Evolutionary conservation across 1,140 invertebrate species (phyloP), one percentile per base, ranked within the genome.

Genomic region (Aphis craccivora): DNA sequence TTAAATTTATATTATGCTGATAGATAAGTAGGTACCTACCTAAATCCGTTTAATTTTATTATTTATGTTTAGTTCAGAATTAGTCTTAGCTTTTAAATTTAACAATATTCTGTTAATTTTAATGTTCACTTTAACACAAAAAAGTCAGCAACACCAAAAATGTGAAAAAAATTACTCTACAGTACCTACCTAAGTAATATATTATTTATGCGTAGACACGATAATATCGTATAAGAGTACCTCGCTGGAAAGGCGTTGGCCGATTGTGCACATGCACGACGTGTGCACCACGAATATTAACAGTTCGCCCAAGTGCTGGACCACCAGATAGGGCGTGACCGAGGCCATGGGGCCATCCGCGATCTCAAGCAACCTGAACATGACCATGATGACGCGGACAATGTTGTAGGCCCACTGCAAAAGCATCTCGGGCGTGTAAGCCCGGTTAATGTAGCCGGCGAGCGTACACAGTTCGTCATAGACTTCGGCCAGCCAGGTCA

Each of bases 351-450:
- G 45, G 1, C 76, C 35, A 22, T 51, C 23, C 67, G 6, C 40
- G 9, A 48, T 25, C 45, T 83, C 91, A 30, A 37, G 8, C 67
- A 83, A 43, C 14, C 91, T 48, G 67, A 92, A 81, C 43, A 92
- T 45, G 76, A 83, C 76, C 91, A 92, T 92, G 3, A 92, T 51
- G 67, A 92, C 40, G 14, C 91, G 67, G n/a, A 83, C 9, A 35
- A 92, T 84, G 45, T 83, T 92, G 67, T 92, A 92, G n/a, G 35
- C n/a, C 91, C 91, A 92, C 76, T 92, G 76, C 22, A 92, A 8
- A 14, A 92, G n/a, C 91, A 92, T 83, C 2, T 83, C 91, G 25
- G 91, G 45, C 23, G n/a, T 76, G 67, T 92, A 92, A 0, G 76
- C 67, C 20, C 45, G 23, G 35, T 92, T 92, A 0, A 92, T 45